Base-by-base conservation (phyloP, 2,888 invertebrate genomes). In the Julus scanicus region DNA sequence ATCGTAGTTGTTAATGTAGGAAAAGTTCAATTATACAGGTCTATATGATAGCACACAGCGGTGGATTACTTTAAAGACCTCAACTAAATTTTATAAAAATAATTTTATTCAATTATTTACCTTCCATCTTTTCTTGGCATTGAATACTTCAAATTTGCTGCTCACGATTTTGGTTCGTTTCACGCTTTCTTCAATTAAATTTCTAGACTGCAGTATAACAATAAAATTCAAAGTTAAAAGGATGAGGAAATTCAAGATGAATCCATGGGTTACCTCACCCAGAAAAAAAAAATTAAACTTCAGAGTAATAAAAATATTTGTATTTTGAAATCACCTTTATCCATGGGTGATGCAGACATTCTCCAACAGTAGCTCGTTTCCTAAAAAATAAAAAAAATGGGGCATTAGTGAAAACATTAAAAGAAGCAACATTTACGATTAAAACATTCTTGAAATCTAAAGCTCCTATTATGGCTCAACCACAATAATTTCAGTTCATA, bases 301-400 rank as follows among this genome's bases (percentile, higher is more conserved):
- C 48, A 53, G 37, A 85, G 6, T 37, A 0, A 40, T 17, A 20
- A 86, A 86, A 86, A 13, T 29, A 20, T 86, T 49, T 29, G 15
- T 29, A 13, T 44, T 44, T 0, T 13, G 84, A n/a, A 89, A 89
- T 90, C 90, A 92, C 93, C 91, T 94, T 92, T 90, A 95, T 94
- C 95, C 95, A 95, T 29, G 94, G 94, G 92, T 95, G 95, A 89
- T 93, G 92, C 89, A 95, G 92, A 91, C 94, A 94, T 90, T 94
- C 94, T 89, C 93, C 92, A 20, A 94, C 94, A 88, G 93, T 94
- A 87, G 94, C 93, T 90, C 95, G 92, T 91, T 94, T 93, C 90
- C 94, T 94, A 88, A 63, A 63, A 20, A 63, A 63, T n/a, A 63
- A 9, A 20, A 63, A 20, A 20, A 63, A 5, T 63, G 5, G n/a